Percentiles rank a stretch among this genome's conserved stretches.
Evolutionary conservation across 2,888 invertebrate species (phyloP).

Genomic region (Plemyria rubiginata): DNA sequence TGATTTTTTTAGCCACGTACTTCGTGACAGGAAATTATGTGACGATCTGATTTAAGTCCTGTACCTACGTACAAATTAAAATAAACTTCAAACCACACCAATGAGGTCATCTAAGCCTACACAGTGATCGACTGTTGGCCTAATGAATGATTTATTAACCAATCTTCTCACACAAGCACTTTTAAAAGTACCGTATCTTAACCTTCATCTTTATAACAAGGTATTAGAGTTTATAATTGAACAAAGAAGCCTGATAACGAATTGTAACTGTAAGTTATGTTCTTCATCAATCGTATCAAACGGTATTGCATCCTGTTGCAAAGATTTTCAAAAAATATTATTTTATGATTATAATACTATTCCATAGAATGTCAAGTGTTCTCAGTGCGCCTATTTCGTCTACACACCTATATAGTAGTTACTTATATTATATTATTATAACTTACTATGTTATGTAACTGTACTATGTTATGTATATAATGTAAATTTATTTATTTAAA

Average conservation of each 20-base stretch:
- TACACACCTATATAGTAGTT: too few relatives aligned
- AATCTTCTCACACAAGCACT: slow-evolving; percentile 28
- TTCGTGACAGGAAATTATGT: too few relatives aligned
- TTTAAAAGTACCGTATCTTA: slow-evolving; percentile 13
- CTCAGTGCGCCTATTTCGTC: too few relatives aligned
- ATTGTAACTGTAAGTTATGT: slow-evolving; percentile 12
- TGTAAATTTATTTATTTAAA: too few relatives aligned
- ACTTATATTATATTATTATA: too few relatives aligned
- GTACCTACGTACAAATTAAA: background rate
- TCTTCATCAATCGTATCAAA: slow-evolving; percentile 9
- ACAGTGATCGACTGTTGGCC: slow-evolving; percentile 30
- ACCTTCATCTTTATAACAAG: slow-evolving; percentile 2
- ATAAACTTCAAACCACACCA: slow-evolving; percentile 4
- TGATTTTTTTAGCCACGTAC: too few relatives aligned
- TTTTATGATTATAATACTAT: too few relatives aligned
- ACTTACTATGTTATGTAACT: too few relatives aligned
- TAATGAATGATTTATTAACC: slow-evolving; percentile 33
- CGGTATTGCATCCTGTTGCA: slow-evolving; percentile 29
- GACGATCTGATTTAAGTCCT: background rate
- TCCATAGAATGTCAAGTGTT: too few relatives aligned
- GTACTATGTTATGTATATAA: too few relatives aligned
- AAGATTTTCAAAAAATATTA: slow-evolving; percentile 3
- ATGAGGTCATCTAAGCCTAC: slow-evolving; percentile 26
- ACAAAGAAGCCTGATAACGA: background rate
- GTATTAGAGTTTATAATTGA: slow-evolving; percentile 5